Conservation (phyloP, 2,888 invertebrate species). For the Hypomecis atomaria region DNA sequence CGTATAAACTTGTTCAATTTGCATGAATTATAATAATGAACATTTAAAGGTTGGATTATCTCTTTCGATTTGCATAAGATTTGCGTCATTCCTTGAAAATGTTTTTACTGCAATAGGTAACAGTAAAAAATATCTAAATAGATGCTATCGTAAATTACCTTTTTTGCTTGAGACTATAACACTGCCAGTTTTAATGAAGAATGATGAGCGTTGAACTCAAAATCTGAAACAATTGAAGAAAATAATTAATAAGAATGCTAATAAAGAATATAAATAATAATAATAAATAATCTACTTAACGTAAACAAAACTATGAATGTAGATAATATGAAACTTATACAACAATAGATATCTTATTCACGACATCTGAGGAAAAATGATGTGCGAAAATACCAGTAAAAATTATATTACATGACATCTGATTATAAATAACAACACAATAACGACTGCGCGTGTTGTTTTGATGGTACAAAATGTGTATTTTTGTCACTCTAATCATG, state of each 20-base stretch:
- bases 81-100: constrained; percentile 8
- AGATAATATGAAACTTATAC: too few relatives aligned
- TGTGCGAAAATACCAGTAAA: too few relatives aligned
- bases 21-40: constrained; percentile 20
- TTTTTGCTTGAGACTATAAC: constrained; percentile 48
- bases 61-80: not conserved
- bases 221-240: constrained; percentile 55
- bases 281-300: not conserved
- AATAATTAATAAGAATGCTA: not conserved
- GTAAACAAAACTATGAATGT: too few relatives aligned
- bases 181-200: constrained; percentile 50
- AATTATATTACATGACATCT: not conserved
- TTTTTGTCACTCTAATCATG: constrained; percentile 28
- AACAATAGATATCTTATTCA: too few relatives aligned
- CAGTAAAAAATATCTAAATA: constrained; percentile 25
- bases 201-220: constrained; percentile 27
- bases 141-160: constrained; percentile 26
- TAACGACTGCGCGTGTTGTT: not conserved
- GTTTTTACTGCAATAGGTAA: not conserved
- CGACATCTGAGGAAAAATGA: too few relatives aligned
- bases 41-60: constrained; percentile 32
- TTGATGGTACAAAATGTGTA: constrained; percentile 8
- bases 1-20: constrained; percentile 28
- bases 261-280: not conserved
- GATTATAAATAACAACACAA: not conserved